Base-by-base conservation (phyloP, 2,888 invertebrate species). In the Anarsia innoxiella region DNA sequence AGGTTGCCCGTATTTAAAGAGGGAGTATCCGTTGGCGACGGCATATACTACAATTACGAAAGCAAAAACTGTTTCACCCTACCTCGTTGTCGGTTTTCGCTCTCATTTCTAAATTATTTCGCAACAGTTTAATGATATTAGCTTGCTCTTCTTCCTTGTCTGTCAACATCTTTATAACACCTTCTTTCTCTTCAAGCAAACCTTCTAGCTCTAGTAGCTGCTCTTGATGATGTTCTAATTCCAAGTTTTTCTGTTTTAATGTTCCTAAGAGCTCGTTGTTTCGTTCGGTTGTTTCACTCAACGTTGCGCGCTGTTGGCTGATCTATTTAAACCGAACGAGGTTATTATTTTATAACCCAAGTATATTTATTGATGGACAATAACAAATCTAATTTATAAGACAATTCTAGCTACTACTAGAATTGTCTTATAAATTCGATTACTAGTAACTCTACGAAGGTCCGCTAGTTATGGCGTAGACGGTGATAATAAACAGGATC, bases 111-210 rank as follows among this genome's bases (percentile, higher is more conserved):
- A 82, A 49, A 48, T 75, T 74, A 37, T 66, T 68, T 34, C 65
- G 54, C 30, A 80, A 46, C 23, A 74, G 53, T 51, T 72, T 67
- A 30, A 78, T 74, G 30, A 76, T 70, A 40, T 73, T 75, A 3
- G 51, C 49, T 39, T 80, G 76, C 48, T 83, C 76, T 41, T 72
- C 69, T 44, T 76, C 72, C 41, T 77, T 78, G 15, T 62, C 60
- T n/a, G 69, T 56, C 12, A 80, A 42, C 44, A 64, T 66, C 45
- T 73, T 69, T 23, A 82, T 64, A 1, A 71, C 31, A 13, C 39
- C 52, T 13, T 75, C 66, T 40, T 63, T 66, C 46, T 77, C 59
- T 33, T 70, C 53, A 37, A 80, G 39, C 12, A 56, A 27, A 10
- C 53, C 46, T 37, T 66, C 66, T 41, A 69, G 66, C 38, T 66